Evolutionary conservation across 2,113 vertebrate genomes (phyloP).

Genomic region (Pyrgilauda ruficollis): DNA sequence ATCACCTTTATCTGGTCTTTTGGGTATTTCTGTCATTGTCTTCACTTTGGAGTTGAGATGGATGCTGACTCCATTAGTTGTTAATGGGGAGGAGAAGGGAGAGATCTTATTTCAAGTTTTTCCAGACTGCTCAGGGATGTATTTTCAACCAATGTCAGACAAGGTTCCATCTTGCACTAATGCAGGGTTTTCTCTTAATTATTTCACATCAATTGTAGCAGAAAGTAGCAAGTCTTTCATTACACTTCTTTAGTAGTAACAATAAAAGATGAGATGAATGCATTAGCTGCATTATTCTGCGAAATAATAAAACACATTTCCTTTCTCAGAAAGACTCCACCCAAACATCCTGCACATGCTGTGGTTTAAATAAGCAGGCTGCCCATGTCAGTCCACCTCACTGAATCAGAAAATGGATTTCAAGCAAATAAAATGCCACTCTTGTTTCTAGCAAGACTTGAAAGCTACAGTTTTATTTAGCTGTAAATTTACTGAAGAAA

Average conservation of each 20-base stretch:
- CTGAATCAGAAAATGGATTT: slow-evolving; percentile 44
- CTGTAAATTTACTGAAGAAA: slow-evolving; percentile 32
- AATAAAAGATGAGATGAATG: background rate
- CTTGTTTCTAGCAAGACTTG: slow-evolving; percentile 15
- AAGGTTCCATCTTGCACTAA: background rate
- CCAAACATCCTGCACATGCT: background rate
- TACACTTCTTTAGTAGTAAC: background rate
- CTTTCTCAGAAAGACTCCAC: background rate
- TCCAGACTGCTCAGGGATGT: background rate
- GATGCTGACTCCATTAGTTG: background rate
- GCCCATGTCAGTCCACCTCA: slow-evolving; percentile 3
- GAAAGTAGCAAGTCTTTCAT: background rate
- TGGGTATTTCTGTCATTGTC: background rate
- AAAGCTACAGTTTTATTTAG: slow-evolving; percentile 39
- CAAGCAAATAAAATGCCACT: slow-evolving; percentile 55
- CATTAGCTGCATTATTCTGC: background rate
- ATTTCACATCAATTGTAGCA: background rate
- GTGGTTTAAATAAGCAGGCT: slow-evolving; percentile 3
- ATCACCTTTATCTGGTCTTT: background rate
- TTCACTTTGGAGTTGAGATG: background rate
- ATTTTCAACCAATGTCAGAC: background rate
- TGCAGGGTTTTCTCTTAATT: background rate
- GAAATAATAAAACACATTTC: background rate
- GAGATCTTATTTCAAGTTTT: background rate
- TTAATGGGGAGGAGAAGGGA: background rate